phyloP scores from a whole-genome alignment of 1,140 invertebrate species.

The Aplysia californica region DNA sequence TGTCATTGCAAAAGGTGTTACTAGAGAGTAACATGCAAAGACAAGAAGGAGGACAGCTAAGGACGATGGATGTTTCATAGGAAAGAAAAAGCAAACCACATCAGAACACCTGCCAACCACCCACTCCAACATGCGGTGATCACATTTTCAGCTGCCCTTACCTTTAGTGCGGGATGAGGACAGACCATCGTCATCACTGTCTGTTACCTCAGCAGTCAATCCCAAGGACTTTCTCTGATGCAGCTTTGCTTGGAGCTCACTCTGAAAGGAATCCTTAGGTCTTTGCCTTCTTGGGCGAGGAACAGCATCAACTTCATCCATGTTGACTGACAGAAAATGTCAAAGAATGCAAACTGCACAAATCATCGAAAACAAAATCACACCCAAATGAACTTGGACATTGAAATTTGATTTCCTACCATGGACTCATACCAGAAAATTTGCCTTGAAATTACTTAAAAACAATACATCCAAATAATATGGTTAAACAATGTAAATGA shows the following conservation, averaged over 20 bases:
- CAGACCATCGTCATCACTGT: conserved; percentile 29
- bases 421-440: neutral
- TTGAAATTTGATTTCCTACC: too few relatives aligned
- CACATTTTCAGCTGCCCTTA: too few relatives aligned
- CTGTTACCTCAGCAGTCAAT: conserved; percentile 30
- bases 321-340: neutral
- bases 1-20: too few relatives aligned
- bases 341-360: neutral
- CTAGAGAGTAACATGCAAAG: too few relatives aligned
- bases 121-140: too few relatives aligned
- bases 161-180: too few relatives aligned
- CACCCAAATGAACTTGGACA: neutral
- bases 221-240: conserved; percentile 32
- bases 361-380: neutral
- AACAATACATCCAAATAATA: too few relatives aligned
- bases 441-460: too few relatives aligned
- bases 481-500: neutral
- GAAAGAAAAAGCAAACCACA: too few relatives aligned
- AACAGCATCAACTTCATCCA: conserved; percentile 23
- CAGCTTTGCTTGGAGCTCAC: conserved; percentile 34
- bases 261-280: conserved; percentile 37
- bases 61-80: too few relatives aligned
- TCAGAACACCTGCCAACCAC: too few relatives aligned
- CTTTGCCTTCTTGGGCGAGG: conserved; percentile 17
- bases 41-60: too few relatives aligned